Evolutionary conservation across 2,797 vertebrate species (phyloP).

Genomic region (Rhinichthys osculus): DNA sequence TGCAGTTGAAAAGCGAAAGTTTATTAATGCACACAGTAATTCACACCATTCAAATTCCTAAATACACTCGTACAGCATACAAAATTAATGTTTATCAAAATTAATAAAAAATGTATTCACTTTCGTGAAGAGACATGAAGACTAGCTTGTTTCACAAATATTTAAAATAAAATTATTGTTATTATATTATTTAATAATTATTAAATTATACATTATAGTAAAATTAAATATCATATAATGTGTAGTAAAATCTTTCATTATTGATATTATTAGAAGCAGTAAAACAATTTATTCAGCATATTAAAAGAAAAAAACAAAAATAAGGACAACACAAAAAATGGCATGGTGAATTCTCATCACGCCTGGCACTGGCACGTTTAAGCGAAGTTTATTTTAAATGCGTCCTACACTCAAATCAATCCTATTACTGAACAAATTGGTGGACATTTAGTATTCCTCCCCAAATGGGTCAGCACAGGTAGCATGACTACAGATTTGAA

Average conservation of each 20-base stretch:
- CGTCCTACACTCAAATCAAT: slow-evolving; percentile 37
- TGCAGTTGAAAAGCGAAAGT: slow-evolving; percentile 34
- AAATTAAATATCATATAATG: background rate
- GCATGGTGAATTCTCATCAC: background rate
- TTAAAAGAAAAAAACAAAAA: too few relatives aligned
- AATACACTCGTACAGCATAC: slow-evolving; percentile 44
- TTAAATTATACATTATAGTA: background rate
- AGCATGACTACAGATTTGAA: slow-evolving; percentile 62
- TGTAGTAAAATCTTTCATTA: background rate
- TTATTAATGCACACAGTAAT: slow-evolving; percentile 76
- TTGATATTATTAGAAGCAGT: too few relatives aligned
- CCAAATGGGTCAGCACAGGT: slow-evolving; percentile 73
- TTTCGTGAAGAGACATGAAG: background rate
- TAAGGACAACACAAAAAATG: too few relatives aligned
- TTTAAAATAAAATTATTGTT: too few relatives aligned
- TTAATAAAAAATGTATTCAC: background rate
- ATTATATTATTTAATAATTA: background rate
- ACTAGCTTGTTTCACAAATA: background rate
- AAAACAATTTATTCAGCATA: too few relatives aligned
- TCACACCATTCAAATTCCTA: slow-evolving; percentile 63
- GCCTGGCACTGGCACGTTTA: background rate
- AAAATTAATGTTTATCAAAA: background rate
- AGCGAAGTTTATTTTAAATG: background rate
- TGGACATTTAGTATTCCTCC: slow-evolving; percentile 67
- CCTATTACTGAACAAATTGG: slow-evolving; percentile 56